Evolutionary conservation across 2,888 invertebrate genomes (phyloP).

Genomic region (Tenthredo mesomela): DNA sequence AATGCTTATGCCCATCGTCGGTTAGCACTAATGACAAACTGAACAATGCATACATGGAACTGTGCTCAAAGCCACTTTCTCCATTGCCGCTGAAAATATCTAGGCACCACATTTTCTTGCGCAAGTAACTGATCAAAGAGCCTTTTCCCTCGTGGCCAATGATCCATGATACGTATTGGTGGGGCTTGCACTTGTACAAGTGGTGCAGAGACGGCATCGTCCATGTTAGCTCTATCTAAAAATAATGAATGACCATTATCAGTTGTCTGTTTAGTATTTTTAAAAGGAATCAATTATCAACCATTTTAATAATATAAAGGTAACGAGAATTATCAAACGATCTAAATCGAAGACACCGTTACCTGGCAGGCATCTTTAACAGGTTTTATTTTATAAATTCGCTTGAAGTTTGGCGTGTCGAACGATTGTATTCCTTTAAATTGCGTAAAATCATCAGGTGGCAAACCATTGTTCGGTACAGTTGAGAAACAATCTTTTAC

Average conservation of each 20-base stretch:
- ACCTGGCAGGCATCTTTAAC: constrained; percentile 87
- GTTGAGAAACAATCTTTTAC: constrained; percentile 84
- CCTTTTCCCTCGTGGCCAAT: constrained; percentile 93
- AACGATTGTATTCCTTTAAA: constrained; percentile 80
- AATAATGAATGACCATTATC: constrained; percentile 16
- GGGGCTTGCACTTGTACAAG: constrained; percentile 88
- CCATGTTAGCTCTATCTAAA: constrained; percentile 83
- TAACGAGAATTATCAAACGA: neutral
- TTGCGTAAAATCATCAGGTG: constrained; percentile 82
- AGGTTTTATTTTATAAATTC: constrained; percentile 88
- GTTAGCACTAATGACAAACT: constrained; percentile 88
- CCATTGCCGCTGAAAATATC: constrained; percentile 86
- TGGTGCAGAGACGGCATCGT: constrained; percentile 82
- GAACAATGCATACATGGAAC: constrained; percentile 89
- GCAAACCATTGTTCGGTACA: constrained; percentile 84
- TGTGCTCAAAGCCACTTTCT: constrained; percentile 89
- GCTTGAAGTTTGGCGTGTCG: constrained; percentile 82
- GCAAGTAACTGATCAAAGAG: constrained; percentile 88
- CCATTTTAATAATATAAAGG: neutral
- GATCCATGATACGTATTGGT: constrained; percentile 86
- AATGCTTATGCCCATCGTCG: constrained; percentile 86
- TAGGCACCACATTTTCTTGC: constrained; percentile 89
- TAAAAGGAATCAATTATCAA: neutral
- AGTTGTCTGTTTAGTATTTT: neutral
- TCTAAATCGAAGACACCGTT: constrained; percentile 60